These are phyloP conservation scores for Caloenas nicobarica DNA, from an alignment of 2,113 vertebrate species.

Conservation along the genomic window DNA sequence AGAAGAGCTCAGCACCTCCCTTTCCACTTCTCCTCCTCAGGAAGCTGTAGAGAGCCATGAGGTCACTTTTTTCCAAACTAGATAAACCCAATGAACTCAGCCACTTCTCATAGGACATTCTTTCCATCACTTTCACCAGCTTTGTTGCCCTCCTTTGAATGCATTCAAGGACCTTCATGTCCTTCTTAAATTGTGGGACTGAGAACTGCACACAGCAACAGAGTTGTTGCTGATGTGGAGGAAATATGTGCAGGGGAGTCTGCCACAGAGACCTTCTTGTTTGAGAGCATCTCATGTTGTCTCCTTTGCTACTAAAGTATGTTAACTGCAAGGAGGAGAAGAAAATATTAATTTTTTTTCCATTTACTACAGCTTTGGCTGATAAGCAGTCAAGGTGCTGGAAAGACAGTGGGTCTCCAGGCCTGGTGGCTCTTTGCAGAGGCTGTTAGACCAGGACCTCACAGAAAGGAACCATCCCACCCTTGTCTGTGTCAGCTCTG, in stretches of 20 bases:
- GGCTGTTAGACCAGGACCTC: neutral
- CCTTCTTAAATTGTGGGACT: neutral
- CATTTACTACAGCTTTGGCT: neutral
- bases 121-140: neutral
- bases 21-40: neutral
- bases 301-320: neutral
- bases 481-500: neutral
- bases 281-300: neutral
- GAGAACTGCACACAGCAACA: neutral
- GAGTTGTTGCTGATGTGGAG: neutral
- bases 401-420: neutral
- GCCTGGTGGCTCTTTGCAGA: accelerated
- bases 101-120: neutral
- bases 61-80: neutral
- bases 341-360: neutral
- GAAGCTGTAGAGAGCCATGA: neutral
- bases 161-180: neutral
- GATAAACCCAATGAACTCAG: neutral
- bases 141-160: neutral
- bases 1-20: neutral
- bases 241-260: accelerated
- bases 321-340: neutral
- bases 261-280: neutral
- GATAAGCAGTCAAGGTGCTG: neutral
- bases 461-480: accelerated